Conservation (phyloP, 2,113 vertebrate species). For the Pycnonotus jocosus region DNA sequence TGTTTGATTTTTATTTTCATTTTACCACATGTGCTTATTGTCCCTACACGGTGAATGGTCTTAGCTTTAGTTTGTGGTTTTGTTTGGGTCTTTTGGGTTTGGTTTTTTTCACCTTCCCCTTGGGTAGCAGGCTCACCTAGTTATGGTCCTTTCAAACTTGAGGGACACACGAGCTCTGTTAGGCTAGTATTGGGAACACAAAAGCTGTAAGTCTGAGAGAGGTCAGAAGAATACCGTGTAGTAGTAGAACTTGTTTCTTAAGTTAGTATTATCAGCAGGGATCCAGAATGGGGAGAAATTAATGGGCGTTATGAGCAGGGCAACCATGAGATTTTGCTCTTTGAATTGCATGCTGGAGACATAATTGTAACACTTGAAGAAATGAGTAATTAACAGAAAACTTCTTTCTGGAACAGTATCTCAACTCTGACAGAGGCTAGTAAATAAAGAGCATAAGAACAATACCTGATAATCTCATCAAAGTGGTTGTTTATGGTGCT, state of each 20-base stretch:
- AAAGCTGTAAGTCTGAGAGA: neutral
- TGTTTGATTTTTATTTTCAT: neutral
- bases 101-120: too few species aligned
- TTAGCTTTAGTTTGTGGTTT: neutral
- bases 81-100: fast-evolving
- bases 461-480: neutral
- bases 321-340: neutral
- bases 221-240: neutral
- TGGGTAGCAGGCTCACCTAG: neutral
- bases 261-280: neutral
- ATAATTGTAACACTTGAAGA: neutral
- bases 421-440: neutral
- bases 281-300: neutral
- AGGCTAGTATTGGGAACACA: fast-evolving
- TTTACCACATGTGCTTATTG: neutral
- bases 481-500: neutral
- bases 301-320: neutral
- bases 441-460: neutral
- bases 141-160: neutral
- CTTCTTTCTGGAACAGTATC: neutral
- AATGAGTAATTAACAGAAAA: neutral
- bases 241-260: neutral
- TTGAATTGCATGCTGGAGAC: neutral
- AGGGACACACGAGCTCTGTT: neutral
- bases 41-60: neutral